phyloP scores from a whole-genome alignment of 2,797 vertebrate genomes.

The Sebastes minor region DNA sequence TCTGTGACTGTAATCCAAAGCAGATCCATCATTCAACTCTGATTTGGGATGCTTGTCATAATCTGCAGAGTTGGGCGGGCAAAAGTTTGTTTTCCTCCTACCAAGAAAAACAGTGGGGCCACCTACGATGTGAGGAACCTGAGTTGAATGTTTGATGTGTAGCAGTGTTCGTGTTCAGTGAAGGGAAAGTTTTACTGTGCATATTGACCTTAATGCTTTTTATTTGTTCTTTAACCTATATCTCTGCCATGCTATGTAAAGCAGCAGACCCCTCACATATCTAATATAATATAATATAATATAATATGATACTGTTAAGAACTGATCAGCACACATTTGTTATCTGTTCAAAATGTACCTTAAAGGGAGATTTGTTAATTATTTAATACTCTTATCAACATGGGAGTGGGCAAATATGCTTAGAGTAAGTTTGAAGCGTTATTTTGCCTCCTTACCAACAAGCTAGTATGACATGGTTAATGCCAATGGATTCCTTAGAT shows the following conservation, averaged over 20 bases:
- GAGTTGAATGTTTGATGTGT: neutral
- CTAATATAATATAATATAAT: no score
- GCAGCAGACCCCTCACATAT: neutral
- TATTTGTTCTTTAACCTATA: neutral
- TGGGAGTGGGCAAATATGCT: no score
- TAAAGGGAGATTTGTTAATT: no score
- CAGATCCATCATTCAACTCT: neutral
- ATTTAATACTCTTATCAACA: no score
- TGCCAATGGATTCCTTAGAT: no score
- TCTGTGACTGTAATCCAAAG: neutral
- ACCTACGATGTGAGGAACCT: neutral
- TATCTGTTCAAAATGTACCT: no score
- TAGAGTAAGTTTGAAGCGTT: no score
- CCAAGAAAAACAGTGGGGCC: neutral
- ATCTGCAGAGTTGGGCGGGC: neutral
- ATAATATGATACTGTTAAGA: neutral
- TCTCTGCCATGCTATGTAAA: neutral
- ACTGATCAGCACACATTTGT: no score
- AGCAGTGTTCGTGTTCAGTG: neutral
- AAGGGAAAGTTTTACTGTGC: neutral
- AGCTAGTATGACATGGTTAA: no score
- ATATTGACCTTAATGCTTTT: neutral
- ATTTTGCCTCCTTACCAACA: no score
- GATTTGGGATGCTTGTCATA: neutral
- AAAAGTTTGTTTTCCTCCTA: conserved; percentile 3